These are phyloP conservation scores for Gryllus bimaculatus DNA, from an alignment of 1,140 invertebrate genomes.

Conservation along the genomic window DNA sequence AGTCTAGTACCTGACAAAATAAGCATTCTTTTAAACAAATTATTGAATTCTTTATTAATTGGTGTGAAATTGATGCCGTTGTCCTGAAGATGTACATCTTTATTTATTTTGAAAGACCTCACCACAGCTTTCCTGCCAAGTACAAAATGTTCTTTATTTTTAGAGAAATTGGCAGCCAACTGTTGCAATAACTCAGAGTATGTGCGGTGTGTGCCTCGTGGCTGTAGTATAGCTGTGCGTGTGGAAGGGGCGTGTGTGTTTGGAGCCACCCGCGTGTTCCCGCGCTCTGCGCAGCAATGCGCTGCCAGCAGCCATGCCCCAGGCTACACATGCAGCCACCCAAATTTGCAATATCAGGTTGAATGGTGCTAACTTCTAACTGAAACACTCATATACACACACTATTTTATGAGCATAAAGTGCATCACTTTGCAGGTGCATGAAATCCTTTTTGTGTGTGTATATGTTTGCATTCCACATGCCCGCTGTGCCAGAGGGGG, in stretches of 20 bases:
- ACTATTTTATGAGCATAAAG: background rate
- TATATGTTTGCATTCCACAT: no score
- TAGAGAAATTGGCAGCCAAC: constrained; percentile 21
- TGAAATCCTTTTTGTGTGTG: background rate
- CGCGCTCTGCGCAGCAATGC: background rate
- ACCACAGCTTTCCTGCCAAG: constrained; percentile 19
- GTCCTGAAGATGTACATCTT: background rate
- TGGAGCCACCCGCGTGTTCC: background rate
- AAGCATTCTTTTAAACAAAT: constrained; percentile 16
- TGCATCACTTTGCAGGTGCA: background rate
- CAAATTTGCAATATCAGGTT: constrained; percentile 2
- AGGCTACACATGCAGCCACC: background rate
- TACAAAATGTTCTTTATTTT: constrained; percentile 19
- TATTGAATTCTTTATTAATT: background rate
- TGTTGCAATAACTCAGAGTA: constrained; percentile 18
- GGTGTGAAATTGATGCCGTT: background rate
- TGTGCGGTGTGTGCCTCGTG: constrained; percentile 11
- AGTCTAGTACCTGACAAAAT: constrained; percentile 20
- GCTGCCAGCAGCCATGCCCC: background rate
- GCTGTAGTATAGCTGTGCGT: constrained; percentile 15
- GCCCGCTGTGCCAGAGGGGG: no score
- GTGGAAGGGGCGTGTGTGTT: background rate
- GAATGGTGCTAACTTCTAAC: constrained; percentile 1
- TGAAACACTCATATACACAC: background rate
- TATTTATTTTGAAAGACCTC: constrained; percentile 9